Evolutionary conservation across 2,888 invertebrate genomes (phyloP), one percentile per base, ranked within the genome.

Genomic region (Phragmatobia fuliginosa): DNA sequence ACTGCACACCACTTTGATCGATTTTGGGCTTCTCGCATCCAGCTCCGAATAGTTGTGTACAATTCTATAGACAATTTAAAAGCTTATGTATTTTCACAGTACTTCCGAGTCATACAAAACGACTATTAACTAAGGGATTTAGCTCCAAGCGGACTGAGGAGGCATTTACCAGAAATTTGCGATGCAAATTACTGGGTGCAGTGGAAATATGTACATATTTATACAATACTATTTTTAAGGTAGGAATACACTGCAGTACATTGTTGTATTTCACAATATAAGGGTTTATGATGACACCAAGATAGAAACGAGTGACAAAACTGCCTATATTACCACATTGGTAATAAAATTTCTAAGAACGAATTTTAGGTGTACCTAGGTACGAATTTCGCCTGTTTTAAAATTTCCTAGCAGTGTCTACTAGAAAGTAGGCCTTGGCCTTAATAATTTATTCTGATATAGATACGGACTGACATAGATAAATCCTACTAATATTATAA

Each of bases 151-250:
- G 58, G 36, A 64, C 41, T 61, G 64, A 61, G 41, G 64, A 68
- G 21, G 67, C 67, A 75, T 77, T 80, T 73, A 70, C 66, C 72
- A 64, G 71, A 75, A n/a, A 81, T 83, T 83, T 83, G 83, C 70
- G 74, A 71, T 80, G 71, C 18, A 67, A 63, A 68, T 45, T 25
- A 62, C 65, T 65, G 65, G 5, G 32, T 60, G 36, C 49, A 60
- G 33, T 56, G 33, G 25, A 72, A 76, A 76, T 79, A 73, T 74
- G 73, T 73, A 67, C 76, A 77, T 76, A 72, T 77, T 79, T 76
- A 68, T 70, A 38, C 49, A 56, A 64, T 68, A 71, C 65, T 28
- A 56, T 28, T n/a, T 28, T 56, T 56, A 14, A 11, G 68, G 18
- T 63, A 10, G 10, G 63, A 45, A 41, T 52, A 63, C 33, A 63